Conservation (phyloP, 2,797 vertebrate species). For the Propithecus perrieri region DNA sequence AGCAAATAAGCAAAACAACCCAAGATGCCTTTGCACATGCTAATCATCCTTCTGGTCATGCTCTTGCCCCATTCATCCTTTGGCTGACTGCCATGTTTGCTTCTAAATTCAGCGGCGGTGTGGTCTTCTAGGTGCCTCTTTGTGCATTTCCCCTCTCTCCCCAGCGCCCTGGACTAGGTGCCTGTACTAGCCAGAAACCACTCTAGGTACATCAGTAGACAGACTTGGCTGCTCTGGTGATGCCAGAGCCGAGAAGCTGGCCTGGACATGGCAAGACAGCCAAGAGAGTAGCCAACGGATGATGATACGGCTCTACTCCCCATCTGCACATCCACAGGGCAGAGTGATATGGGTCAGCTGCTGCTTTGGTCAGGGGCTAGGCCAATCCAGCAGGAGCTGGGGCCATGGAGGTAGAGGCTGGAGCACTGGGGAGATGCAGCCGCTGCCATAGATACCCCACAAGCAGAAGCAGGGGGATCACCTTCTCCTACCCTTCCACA, state of each 20-base stretch:
- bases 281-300: not conserved
- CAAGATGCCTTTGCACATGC: not conserved
- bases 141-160: not conserved
- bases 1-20: no score
- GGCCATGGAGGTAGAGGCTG: not conserved
- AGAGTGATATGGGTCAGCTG: not conserved
- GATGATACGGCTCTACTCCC: accelerated
- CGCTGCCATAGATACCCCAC: not conserved
- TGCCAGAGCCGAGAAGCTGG: not conserved
- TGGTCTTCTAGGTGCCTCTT: not conserved
- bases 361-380: not conserved
- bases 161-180: not conserved
- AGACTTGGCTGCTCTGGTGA: not conserved
- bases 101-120: not conserved
- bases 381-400: not conserved
- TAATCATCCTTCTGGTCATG: accelerated
- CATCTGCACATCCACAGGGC: no score
- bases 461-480: not conserved
- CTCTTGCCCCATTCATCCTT: not conserved
- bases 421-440: not conserved
- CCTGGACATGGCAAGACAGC: accelerated
- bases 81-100: not conserved
- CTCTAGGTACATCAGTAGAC: not conserved
- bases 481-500: not conserved
- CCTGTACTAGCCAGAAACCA: not conserved